Evolutionary conservation across 1,140 invertebrate species (phyloP).

Genomic region (Lepidurus apus): DNA sequence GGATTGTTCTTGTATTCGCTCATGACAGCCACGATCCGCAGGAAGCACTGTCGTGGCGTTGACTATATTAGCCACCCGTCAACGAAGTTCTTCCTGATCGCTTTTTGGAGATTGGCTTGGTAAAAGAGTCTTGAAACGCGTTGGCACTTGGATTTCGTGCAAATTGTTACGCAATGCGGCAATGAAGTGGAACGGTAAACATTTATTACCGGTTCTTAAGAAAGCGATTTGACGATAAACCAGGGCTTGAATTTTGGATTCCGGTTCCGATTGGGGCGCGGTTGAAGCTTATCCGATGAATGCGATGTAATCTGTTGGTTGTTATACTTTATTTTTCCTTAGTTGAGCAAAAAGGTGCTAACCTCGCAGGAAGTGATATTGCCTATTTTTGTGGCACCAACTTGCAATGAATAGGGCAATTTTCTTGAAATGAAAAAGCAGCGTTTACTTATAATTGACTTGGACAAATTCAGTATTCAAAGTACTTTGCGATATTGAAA

Average conservation of each 20-base stretch:
- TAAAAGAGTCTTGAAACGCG: not conserved
- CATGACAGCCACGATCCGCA: slow-evolving; percentile 29
- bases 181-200: slow-evolving; percentile 38
- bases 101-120: slow-evolving; percentile 33
- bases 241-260: slow-evolving; percentile 68
- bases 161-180: slow-evolving; percentile 41
- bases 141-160: slow-evolving; percentile 46
- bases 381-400: slow-evolving; percentile 69
- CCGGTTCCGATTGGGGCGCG: slow-evolving; percentile 61
- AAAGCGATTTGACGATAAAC: slow-evolving; percentile 64
- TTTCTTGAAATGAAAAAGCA: slow-evolving; percentile 59
- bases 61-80: slow-evolving; percentile 35
- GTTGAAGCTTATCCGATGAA: slow-evolving; percentile 68
- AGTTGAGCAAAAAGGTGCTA: slow-evolving; percentile 53
- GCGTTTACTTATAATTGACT: slow-evolving; percentile 63
- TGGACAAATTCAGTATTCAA: slow-evolving; percentile 64
- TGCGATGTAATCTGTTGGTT: slow-evolving; percentile 41
- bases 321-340: slow-evolving; percentile 45
- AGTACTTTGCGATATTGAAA: slow-evolving; percentile 45
- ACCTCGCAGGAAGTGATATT: slow-evolving; percentile 57
- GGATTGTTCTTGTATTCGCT: slow-evolving; percentile 38
- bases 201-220: slow-evolving; percentile 62
- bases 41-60: slow-evolving; percentile 36
- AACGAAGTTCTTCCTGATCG: slow-evolving; percentile 38
- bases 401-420: slow-evolving; percentile 59